Base-by-base conservation (phyloP, 1,140 invertebrate species). In the Hormaphis cornu region DNA sequence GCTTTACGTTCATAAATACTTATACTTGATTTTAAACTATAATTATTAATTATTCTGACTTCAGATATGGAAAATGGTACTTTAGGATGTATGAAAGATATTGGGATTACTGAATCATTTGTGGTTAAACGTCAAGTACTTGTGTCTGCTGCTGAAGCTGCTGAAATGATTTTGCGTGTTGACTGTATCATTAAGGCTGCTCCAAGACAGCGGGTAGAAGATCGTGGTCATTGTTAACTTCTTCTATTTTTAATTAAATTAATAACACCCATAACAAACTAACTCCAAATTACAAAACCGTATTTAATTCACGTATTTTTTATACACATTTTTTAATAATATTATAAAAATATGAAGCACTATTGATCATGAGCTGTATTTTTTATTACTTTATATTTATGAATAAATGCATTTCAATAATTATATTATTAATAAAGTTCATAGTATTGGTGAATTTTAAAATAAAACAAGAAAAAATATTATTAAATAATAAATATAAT, bases 91-190 rank as follows among this genome's bases (percentile, higher is more conserved):
- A 96, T 99, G 86, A 86, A 86, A 69, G 81, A 84, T 20, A 79
- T 97, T 37, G 96, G 96, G 22, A 90, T 99, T 72, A 96, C 93
- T 0, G 97, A 99, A 81, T 97, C 95, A 0, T 97, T 89, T 80
- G 90, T 90, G 18, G 95, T 99, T 0, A 99, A 99, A 79, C 82
- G 92, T 28, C 95, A 98, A 79, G 93, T 99, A 10, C 79, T 99
- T 42, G 74, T 96, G 69, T 96, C 93, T 42, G 97, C 95, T 6
- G 81, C 94, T 0, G 97, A 99, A 82, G 97, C 97, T 4, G 96
- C 97, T 0, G 97, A 99, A 82, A 96, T 99, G 91, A 98, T 99
- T 76, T 81, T 99, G 9, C 86, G 97, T 48, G 97, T 99, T 2
- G 97, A 99, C 78, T 88, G 97, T 79, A 99, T 99, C 71, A 88